Base-by-base conservation (phyloP, 2,113 vertebrate species). In the Ellobius talpinus region DNA sequence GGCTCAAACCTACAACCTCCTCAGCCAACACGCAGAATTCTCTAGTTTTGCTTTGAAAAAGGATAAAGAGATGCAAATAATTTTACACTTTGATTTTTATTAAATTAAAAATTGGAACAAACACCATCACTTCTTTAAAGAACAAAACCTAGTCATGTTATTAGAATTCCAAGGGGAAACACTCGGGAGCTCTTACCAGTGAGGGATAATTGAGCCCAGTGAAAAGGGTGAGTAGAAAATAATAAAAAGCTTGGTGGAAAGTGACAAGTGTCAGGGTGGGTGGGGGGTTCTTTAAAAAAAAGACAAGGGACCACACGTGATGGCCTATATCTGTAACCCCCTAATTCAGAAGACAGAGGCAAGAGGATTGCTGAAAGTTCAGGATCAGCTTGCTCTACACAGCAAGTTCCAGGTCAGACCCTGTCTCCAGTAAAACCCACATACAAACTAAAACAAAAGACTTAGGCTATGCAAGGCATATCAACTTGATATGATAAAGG, bases 41-140 rank as follows among this genome's bases (percentile, higher is more conserved):
- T 77, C 33, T 11, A 50, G 6, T 17, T 82, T 45, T 55, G 4
- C 36, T 93, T 81, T 84, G 66, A 96, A 94, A 94, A 84, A 33
- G 45, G 47, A 63, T 82, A 90, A 93, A 55, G 52, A 70, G 26
- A 77, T 11, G 12, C 16, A 97, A 93, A 72, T 87, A 68, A 94
- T 74, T 88, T 36, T 68, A 68, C 33, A 12, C 84, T 73, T 85
- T 87, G 63, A 58, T 90, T 78, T 45, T 11, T 73, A 78, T 29
- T 88, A 93, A 91, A 55, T 29, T 77, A 90, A n/a, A 39, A 94
- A 65, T 81, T 45, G 3, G 89, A 93, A 92, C 3, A 92, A 33
- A 86, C 6, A 85, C 6, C 42, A 66, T 84, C 17, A 61, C 17
- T 13, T 89, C 45, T 93, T 96, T 66, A 36, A 86, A 55, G 39